Conservation (phyloP, 2,797 vertebrate species). For the Cossypha polioptera region DNA sequence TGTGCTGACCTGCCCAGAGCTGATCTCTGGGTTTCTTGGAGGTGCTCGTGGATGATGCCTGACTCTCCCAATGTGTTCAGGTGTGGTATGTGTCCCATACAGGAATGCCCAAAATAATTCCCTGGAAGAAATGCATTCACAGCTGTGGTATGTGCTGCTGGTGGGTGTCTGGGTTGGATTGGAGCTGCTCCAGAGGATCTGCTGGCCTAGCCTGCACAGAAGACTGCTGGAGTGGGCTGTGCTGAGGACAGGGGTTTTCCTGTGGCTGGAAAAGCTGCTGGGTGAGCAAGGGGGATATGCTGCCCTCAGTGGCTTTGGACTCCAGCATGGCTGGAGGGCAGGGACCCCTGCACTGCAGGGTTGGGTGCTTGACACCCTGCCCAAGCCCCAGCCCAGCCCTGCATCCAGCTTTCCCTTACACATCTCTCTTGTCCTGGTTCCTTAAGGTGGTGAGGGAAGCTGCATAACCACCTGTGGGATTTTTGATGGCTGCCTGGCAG, state of each 20-base stretch:
- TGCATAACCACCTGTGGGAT: rapidly evolving
- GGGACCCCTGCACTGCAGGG: not conserved
- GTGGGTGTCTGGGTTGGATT: rapidly evolving
- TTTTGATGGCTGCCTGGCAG: not conserved
- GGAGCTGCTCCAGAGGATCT: not conserved
- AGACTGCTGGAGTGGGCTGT: not conserved
- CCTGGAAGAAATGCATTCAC: not conserved
- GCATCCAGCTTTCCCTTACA: not conserved
- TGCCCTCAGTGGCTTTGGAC: not conserved
- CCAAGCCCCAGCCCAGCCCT: not conserved
- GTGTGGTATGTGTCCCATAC: not conserved
- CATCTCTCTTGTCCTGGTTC: not conserved
- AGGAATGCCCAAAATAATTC: not conserved
- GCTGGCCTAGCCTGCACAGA: not conserved
- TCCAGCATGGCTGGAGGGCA: not conserved
- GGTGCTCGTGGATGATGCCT: rapidly evolving
- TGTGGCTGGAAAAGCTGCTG: not conserved
- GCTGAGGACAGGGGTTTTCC: not conserved
- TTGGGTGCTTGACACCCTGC: not conserved
- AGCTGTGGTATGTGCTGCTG: not conserved
- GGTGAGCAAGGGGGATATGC: not conserved
- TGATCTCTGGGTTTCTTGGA: not conserved
- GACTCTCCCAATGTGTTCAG: not conserved
- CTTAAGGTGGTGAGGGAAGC: not conserved
- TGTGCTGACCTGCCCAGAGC: not conserved